Evolutionary conservation across 2,888 invertebrate genomes (phyloP).

Genomic region (Hypercompe scribonia): DNA sequence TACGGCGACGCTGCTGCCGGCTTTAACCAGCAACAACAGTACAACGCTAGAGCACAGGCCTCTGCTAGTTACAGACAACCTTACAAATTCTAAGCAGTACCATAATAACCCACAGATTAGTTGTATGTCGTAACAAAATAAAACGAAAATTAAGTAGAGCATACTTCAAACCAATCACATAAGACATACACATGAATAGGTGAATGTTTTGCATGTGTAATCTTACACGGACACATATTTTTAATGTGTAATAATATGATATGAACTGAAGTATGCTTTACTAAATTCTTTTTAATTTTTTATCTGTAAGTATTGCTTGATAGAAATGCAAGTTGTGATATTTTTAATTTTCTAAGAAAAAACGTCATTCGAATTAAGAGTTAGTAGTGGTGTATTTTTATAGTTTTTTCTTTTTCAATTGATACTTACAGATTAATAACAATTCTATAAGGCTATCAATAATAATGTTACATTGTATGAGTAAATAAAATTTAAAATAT

Average conservation of each 20-base stretch:
- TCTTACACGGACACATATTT: conserved; percentile 2
- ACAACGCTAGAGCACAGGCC: conserved; percentile 68
- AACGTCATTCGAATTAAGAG: not conserved
- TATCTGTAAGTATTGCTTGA: conserved; percentile 42
- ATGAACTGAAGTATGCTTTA: conserved; percentile 33
- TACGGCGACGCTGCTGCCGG: conserved; percentile 66
- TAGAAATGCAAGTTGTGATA: conserved; percentile 43
- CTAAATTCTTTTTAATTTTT: conserved; percentile 28
- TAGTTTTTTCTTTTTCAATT: conserved; percentile 2
- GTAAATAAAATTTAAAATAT: conserved; percentile 30
- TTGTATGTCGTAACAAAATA: conserved; percentile 42
- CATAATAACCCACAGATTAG: conserved; percentile 35
- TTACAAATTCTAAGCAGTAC: conserved; percentile 73
- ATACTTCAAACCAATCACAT: conserved; percentile 37
- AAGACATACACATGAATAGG: conserved; percentile 29
- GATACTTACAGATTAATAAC: conserved; percentile 28
- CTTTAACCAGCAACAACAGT: conserved; percentile 58
- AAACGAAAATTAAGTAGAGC: conserved; percentile 44
- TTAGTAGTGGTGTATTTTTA: conserved; percentile 7
- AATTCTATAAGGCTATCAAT: conserved; percentile 31
- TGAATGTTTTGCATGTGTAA: conserved; percentile 33
- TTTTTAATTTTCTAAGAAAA: conserved; percentile 28
- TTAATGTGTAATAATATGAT: not conserved
- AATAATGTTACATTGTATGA: conserved; percentile 28
- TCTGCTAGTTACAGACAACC: conserved; percentile 74